Percentiles rank a stretch among this genome's conserved stretches.
Evolutionary conservation across 2,113 vertebrate genomes (phyloP).

Genomic region (Eira barbara): DNA sequence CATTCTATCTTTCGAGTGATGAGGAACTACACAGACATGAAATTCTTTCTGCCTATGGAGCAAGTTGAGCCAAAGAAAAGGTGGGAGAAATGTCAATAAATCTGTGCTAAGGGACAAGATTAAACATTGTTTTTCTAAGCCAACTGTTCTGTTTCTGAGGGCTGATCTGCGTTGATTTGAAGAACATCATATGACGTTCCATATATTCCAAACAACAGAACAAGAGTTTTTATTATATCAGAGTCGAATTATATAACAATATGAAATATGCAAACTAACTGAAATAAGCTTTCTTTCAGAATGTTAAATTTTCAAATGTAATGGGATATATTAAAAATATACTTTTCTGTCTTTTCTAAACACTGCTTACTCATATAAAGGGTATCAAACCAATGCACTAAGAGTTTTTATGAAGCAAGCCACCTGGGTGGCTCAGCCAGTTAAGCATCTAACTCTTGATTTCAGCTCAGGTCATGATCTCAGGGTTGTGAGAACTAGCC

Average conservation of each 20-base stretch:
- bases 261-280: not conserved
- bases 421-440: not conserved
- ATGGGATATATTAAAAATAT: not conserved
- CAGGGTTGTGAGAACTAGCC: not conserved
- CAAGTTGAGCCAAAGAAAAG: not conserved
- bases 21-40: not conserved
- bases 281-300: slow-evolving; percentile 2
- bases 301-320: slow-evolving; percentile 18
- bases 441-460: not conserved
- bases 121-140: not conserved
- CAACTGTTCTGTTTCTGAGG: not conserved
- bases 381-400: not conserved
- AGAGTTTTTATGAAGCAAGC: not conserved
- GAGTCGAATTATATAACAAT: not conserved
- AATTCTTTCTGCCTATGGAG: not conserved
- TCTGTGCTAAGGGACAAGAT: not conserved
- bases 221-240: not conserved
- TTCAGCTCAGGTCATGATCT: not conserved
- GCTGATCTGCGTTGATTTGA: not conserved
- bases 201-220: slow-evolving; percentile 8
- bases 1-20: not conserved
- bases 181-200: not conserved
- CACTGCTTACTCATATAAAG: not conserved
- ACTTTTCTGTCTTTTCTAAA: not conserved
- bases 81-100: not conserved